Base-by-base conservation (phyloP, 1,140 invertebrate species). In the Dreissena rostriformis region DNA sequence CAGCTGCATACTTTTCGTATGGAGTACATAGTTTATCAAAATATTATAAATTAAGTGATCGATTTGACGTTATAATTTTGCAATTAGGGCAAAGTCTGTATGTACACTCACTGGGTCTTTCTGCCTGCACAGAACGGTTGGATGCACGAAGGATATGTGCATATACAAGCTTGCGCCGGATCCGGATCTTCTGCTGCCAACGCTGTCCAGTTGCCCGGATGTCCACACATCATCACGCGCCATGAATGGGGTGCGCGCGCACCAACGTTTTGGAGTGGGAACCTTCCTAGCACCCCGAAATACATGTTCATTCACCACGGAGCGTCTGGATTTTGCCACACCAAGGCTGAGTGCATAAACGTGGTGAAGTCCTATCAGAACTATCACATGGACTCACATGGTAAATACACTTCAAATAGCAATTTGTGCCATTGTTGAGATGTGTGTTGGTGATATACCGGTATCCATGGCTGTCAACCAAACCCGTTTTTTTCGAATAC, bases 341-440 rank as follows among this genome's bases (percentile, higher is more conserved):
- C 93, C 0, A 92, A 95, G 65, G 78, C 88, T 14, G 86, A 93
- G 29, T 97, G 96, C 84, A 90, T 91, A 2, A 73, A 86, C 5
- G 87, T 93, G 0, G 95, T 96, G 0, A 94, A 95, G 53, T 68
- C 93, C 0, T 96, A 96, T 22, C 96, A 97, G 91, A 95, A 93
- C 15, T 97, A 95, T 88, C 96, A 97, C 90, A 96, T 97, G 71
- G 94, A 96, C 68, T 92, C 90, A 26, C 94, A 93, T 15, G 93
- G 93, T 91, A 80, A 74, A 87, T 61, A 39, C 39, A 39, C 39
- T 39, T 39, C 8, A 39, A 39, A 39, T 39, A 39, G 39, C 39
- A 39, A 39, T n/a, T n/a, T n/a, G n/a, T n/a, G n/a, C n/a, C n/a
- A n/a, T 39, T 39, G 39, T 8, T 39, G 39, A 39, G 39, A 39